These are phyloP conservation scores for Capitulum mitella DNA, from an alignment of 2,888 invertebrate species.

Conservation along the genomic window DNA sequence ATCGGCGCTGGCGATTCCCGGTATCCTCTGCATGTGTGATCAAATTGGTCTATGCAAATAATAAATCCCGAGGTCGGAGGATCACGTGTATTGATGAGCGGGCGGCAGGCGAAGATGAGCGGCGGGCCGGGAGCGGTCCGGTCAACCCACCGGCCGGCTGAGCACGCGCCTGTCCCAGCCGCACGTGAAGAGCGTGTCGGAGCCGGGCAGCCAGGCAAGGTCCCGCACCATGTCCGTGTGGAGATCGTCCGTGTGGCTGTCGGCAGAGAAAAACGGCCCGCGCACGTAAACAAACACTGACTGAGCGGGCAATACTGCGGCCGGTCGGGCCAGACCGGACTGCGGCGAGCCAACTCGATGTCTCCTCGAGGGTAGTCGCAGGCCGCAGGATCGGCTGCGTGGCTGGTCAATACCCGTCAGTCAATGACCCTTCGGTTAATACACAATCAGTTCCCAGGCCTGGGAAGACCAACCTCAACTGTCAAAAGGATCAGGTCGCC, in stretches of 20 bases:
- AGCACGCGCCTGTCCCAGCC: slow-evolving; percentile 52
- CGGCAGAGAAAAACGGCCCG: too few relatives aligned
- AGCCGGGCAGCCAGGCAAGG: slow-evolving; percentile 50
- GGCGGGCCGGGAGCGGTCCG: background rate
- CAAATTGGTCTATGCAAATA: background rate
- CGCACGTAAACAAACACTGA: too few relatives aligned
- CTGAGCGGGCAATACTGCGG: too few relatives aligned
- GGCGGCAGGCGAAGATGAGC: background rate
- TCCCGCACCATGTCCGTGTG: slow-evolving; percentile 53
- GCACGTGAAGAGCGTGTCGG: slow-evolving; percentile 50
- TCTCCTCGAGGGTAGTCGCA: too few relatives aligned
- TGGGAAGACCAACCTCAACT: too few relatives aligned
- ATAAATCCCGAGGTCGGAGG: background rate
- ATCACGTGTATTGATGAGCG: background rate
- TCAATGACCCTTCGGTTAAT: too few relatives aligned
- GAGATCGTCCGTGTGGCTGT: slow-evolving; percentile 46
- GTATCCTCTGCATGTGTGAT: slow-evolving; percentile 6
- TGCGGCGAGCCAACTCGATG: too few relatives aligned
- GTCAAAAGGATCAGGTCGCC: too few relatives aligned
- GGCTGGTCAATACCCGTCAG: too few relatives aligned
- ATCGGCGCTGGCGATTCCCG: background rate
- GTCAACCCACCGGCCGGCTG: slow-evolving; percentile 38
- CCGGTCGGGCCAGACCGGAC: too few relatives aligned
- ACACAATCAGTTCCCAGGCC: too few relatives aligned
- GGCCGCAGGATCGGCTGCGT: too few relatives aligned